These are phyloP conservation scores for Drosophila mojavensis DNA, from an alignment of 1,140 invertebrate genomes.

Conservation along the genomic window DNA sequence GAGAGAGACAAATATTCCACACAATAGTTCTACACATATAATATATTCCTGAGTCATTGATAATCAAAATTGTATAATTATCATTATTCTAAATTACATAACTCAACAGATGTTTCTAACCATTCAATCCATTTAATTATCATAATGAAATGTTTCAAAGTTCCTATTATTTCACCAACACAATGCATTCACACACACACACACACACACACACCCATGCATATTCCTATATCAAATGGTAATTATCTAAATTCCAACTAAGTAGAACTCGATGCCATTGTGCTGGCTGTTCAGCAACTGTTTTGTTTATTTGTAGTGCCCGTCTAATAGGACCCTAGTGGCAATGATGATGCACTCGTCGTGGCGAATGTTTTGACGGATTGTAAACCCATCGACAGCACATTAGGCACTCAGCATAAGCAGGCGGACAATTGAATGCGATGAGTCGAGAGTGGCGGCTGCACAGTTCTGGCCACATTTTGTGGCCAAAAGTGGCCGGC, in stretches of 20 bases:
- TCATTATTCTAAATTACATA: too few relatives aligned
- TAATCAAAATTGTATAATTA: too few relatives aligned
- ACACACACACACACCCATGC: not conserved
- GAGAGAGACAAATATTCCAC: too few relatives aligned
- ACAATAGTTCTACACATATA: too few relatives aligned
- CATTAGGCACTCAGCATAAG: slow-evolving; percentile 67
- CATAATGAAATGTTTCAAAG: not conserved
- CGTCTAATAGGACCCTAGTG: slow-evolving; percentile 46
- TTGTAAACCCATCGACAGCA: slow-evolving; percentile 80
- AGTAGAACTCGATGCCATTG: slow-evolving; percentile 15
- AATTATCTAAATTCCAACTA: slow-evolving; percentile 36
- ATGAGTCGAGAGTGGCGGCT: not conserved
- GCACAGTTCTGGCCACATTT: slow-evolving; percentile 49
- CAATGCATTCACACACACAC: too few relatives aligned
- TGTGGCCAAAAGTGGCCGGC: slow-evolving; percentile 74
- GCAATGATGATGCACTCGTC: slow-evolving; percentile 59
- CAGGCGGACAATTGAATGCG: slow-evolving; percentile 63
- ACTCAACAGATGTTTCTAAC: too few relatives aligned
- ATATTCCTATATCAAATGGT: slow-evolving; percentile 3
- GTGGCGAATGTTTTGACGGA: slow-evolving; percentile 74
- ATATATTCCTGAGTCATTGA: too few relatives aligned
- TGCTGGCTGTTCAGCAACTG: not conserved
- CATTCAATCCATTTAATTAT: too few relatives aligned
- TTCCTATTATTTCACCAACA: not conserved
- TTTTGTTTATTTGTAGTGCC: slow-evolving; percentile 41